Conservation (phyloP, 2,797 vertebrate genomes). For the Spatula clypeata region DNA sequence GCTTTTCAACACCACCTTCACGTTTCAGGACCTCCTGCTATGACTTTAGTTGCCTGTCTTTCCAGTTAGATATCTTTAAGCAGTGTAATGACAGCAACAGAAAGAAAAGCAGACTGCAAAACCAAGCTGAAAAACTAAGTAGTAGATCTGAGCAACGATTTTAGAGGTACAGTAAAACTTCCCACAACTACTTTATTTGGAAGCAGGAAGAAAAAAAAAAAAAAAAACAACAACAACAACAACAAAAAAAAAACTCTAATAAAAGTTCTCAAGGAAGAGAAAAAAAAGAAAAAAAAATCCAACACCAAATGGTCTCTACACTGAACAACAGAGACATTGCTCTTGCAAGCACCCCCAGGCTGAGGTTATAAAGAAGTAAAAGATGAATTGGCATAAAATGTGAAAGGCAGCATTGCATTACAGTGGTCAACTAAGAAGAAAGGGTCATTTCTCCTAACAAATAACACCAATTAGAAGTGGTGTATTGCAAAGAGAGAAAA, state of each 20-base stretch:
- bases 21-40: neutral
- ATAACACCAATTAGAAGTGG: neutral
- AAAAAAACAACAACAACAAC: neutral
- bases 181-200: neutral
- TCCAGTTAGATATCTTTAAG: too few relatives aligned
- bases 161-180: neutral
- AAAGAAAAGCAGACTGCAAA: neutral
- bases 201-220: neutral
- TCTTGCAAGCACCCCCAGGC: neutral
- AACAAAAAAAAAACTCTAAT: neutral
- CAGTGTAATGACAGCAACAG: neutral
- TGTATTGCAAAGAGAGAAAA: neutral
- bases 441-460: neutral
- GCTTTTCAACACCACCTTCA: neutral
- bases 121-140: neutral
- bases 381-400: neutral
- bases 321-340: neutral
- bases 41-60: neutral
- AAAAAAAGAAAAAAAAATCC: neutral
- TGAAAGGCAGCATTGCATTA: neutral
- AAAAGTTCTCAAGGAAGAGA: neutral
- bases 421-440: neutral
- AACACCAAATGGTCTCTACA: neutral
- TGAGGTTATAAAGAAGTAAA: neutral
- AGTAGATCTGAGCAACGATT: neutral